These are phyloP conservation scores for Ennomos erosarius DNA, from an alignment of 2,888 invertebrate species.

Conservation along the genomic window DNA sequence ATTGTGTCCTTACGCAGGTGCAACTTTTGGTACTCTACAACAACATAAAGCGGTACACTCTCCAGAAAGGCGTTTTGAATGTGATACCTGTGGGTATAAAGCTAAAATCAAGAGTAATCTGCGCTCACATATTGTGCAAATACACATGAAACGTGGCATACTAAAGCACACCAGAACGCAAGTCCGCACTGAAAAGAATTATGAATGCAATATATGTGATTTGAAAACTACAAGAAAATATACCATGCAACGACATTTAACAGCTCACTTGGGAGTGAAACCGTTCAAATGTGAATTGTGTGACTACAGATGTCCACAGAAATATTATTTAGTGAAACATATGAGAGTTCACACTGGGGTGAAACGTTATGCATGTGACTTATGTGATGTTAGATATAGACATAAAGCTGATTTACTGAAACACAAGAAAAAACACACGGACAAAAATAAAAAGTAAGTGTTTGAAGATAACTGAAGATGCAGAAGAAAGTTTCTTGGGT, in stretches of 20 bases:
- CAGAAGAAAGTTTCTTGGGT: too few species aligned
- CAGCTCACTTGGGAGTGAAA: not conserved
- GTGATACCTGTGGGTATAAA: too few species aligned
- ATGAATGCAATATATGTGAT: not conserved
- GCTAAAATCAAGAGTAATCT: too few species aligned
- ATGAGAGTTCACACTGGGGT: not conserved
- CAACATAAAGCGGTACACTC: too few species aligned
- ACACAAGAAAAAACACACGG: too few species aligned
- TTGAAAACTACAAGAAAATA: not conserved
- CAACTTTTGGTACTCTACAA: too few species aligned
- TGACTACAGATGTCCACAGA: not conserved
- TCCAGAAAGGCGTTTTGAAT: too few species aligned
- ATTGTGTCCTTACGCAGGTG: too few species aligned
- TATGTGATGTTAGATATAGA: not conserved
- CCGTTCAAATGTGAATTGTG: not conserved
- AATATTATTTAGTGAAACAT: not conserved
- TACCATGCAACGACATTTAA: not conserved
- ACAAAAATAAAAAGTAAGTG: too few species aligned
- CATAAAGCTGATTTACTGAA: not conserved
- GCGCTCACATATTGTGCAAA: not conserved
- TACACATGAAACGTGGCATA: not conserved
- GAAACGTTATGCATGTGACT: not conserved
- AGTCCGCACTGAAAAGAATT: not conserved
- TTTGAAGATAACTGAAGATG: too few species aligned
- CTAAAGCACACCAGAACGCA: not conserved